phyloP scores from a whole-genome alignment of 2,888 invertebrate species.

The Tholera decimalis region DNA sequence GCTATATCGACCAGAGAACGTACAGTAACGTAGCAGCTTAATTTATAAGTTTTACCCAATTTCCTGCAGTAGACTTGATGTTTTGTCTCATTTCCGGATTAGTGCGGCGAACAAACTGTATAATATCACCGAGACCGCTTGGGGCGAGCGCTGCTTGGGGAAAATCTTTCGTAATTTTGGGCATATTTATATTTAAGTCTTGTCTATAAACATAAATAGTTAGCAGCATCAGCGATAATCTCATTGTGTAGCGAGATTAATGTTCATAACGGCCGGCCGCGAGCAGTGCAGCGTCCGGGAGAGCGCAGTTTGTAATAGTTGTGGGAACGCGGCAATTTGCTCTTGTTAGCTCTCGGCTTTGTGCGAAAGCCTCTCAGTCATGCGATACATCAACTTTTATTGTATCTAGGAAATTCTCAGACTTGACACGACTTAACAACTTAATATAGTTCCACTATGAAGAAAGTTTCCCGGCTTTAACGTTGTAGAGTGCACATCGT shows the following conservation, averaged over 20 bases:
- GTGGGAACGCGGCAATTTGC: background rate
- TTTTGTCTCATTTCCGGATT: conserved; percentile 56
- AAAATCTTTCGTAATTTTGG: background rate
- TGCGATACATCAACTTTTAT: background rate
- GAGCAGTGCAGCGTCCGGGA: conserved; percentile 3
- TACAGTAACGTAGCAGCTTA: background rate
- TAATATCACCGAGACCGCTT: background rate
- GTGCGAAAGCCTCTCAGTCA: background rate
- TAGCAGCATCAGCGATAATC: too few relatives aligned
- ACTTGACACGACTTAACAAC: background rate
- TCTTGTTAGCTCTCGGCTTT: background rate
- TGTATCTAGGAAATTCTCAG: background rate
- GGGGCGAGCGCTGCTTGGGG: background rate
- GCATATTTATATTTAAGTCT: background rate
- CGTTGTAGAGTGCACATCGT: background rate
- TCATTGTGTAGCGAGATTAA: background rate
- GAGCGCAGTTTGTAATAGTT: conserved; percentile 24
- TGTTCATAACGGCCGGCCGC: too few relatives aligned
- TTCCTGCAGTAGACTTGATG: conserved; percentile 42
- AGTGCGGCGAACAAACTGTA: conserved; percentile 24
- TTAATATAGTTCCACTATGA: background rate
- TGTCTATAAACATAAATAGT: background rate
- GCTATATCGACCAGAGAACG: too few relatives aligned
- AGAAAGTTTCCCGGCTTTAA: background rate
- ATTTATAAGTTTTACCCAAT: conserved; percentile 35